These are phyloP conservation scores for Bos javanicus DNA, from an alignment of 2,113 vertebrate species.

Conservation along the genomic window DNA sequence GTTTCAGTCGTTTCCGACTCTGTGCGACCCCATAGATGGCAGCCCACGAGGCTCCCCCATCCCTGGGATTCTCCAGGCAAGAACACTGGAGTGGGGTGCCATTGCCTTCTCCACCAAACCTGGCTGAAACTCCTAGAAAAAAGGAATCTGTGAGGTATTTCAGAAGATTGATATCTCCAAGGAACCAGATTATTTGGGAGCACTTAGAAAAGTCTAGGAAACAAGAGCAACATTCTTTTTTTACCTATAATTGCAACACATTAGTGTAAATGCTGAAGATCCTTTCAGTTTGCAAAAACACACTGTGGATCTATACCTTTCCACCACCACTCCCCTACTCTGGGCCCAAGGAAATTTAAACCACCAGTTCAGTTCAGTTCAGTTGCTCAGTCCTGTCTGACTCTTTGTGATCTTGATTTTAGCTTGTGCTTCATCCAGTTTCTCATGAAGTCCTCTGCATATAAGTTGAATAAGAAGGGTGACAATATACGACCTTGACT, in stretches of 20 bases:
- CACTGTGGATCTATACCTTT: background rate
- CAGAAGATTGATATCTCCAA: background rate
- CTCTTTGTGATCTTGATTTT: background rate
- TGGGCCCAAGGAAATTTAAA: background rate
- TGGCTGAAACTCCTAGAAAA: background rate
- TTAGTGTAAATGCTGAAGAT: background rate
- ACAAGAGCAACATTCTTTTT: background rate
- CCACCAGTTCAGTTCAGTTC: background rate
- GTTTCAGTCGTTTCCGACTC: fast-evolving
- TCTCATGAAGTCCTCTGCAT: background rate
- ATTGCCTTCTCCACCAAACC: background rate
- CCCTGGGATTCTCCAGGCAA: no score
- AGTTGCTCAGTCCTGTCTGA: background rate
- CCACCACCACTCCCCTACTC: background rate
- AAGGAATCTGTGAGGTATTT: background rate
- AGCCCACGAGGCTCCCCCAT: no score
- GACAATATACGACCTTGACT: background rate
- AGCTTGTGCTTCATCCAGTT: background rate
- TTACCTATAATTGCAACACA: background rate
- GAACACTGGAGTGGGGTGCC: no score
- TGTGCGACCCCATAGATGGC: fast-evolving
- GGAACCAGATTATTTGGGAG: background rate
- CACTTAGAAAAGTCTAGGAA: background rate
- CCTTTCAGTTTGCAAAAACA: background rate
- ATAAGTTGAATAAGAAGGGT: background rate